Evolutionary conservation across 2,797 vertebrate genomes (phyloP).

Genomic region (Semaprochilodus insignis): DNA sequence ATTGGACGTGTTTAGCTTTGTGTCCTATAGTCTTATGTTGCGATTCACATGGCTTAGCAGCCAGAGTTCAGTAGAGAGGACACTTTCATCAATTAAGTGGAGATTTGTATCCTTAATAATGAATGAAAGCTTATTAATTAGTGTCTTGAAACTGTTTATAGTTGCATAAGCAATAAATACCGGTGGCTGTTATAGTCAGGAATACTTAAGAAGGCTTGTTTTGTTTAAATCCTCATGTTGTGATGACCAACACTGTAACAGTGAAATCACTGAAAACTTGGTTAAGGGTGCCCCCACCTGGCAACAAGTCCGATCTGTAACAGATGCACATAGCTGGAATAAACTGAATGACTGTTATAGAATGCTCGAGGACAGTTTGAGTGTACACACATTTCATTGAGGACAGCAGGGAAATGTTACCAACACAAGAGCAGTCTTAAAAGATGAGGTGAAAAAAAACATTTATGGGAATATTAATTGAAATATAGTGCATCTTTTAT

Average conservation of each 20-base stretch:
- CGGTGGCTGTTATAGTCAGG: not conserved
- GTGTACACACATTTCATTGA: not conserved
- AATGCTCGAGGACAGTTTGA: not conserved
- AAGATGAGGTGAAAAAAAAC: not conserved
- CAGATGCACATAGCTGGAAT: not conserved
- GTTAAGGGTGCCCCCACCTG: constrained; percentile 86
- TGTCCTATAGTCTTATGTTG: not conserved
- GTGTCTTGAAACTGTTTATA: not conserved
- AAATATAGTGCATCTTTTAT: not conserved
- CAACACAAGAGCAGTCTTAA: not conserved
- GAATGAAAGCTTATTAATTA: not conserved
- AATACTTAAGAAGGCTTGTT: constrained; percentile 25
- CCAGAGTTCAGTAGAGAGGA: not conserved
- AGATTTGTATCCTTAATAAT: not conserved
- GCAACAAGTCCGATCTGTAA: constrained; percentile 63
- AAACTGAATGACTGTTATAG: not conserved
- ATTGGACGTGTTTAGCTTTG: not conserved
- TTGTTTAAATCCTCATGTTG: constrained; percentile 43
- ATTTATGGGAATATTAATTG: not conserved
- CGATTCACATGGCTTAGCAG: not conserved
- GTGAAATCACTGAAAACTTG: constrained; percentile 74
- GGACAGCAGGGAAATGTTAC: not conserved
- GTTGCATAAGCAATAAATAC: constrained; percentile 6
- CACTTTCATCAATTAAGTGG: not conserved
- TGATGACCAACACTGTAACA: constrained; percentile 24